Evolutionary conservation across 2,888 invertebrate genomes (phyloP), one percentile per base, ranked within the genome.

Genomic region (Tigriopus californicus): DNA sequence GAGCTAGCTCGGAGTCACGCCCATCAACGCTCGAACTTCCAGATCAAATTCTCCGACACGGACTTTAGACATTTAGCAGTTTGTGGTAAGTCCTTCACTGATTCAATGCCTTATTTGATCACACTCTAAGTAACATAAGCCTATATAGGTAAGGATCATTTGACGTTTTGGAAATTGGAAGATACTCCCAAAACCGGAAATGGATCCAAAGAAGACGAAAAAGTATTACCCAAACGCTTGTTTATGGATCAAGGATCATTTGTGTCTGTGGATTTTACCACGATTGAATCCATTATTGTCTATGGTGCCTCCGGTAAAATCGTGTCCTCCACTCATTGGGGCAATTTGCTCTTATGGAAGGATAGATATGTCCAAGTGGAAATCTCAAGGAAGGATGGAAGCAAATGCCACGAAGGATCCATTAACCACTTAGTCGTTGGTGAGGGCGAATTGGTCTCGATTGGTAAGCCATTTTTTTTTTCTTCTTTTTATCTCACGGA

Each of bases 121-220:
- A 5, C 33, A 33, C 33, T 33, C 4, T n/a, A n/a, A n/a, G n/a
- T n/a, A 33, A 33, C 3, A 33, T 33, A 3, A 33, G 64, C 66
- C 62, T 54, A 66, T 66, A 41, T 61, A 80, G 82, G 82, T 11
- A 70, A 80, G 1, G 81, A 81, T 18, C 87, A 88, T 66, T 81
- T 85, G 33, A 88, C 88, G 70, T 89, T 89, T 72, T 92, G 91
- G 91, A 90, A 87, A 75, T 90, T 91, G 83, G 82, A 83, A 0
- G 70, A 77, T 63, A 91, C 92, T 0, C 40, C 12, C 3, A 15
- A 5, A n/a, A 15, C 13, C 4, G 15, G 3, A 4, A 2, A 13
- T 20, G 22, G 10, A 3, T 13, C 24, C 6, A 18, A 54, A 5
- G 4, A 46, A 11, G 49, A 22, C 6, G 49, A 49, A 49, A 15